Evolutionary conservation across 2,888 invertebrate genomes (phyloP), one percentile per base, ranked within the genome.

Genomic region (Heliconius ethilla): DNA sequence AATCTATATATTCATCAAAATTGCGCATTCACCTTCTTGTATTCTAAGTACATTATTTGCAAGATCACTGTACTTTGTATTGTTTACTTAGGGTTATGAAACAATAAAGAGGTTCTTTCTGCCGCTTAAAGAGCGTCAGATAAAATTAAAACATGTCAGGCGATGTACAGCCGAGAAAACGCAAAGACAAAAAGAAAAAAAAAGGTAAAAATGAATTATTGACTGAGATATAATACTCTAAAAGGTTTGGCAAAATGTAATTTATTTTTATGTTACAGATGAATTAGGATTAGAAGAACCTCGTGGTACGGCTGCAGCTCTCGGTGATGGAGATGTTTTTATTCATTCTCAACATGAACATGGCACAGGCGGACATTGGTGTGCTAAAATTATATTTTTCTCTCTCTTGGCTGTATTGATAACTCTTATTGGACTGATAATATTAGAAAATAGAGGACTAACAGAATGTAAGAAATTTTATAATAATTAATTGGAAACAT

Each of bases 91-190:
- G 90, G 91, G 93, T 94, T 93, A 94, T 94, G 94, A 94, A 93
- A 92, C 92, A 93, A 86, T 94, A 93, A 88, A 87, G 86, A 84
- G 83, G 82, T 77, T 81, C 84, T 86, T 86, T 88, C 89, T 89
- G 90, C 89, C 92, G 92, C 93, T 87, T 88, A 81, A 86, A 84
- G 88, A 90, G 92, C 90, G 92, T 89, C 91, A 92, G 90, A 87
- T 87, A 83, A 84, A 86, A 89, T 84, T 87, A 85, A 91, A 95
- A 91, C 91, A 97, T 98, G 98, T 97, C 97, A 90, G 97, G 97
- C 86, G 97, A 98, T 94, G 97, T 97, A 86, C 97, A 97, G 92
- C 97, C 97, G 88, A 96, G 97, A 88, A 97, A 97, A 93, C 96
- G 97, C 85, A 97, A 97, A 93, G 97, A 97, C 90, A 98, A 97